Evolutionary conservation across 2,888 invertebrate species (phyloP), one percentile per base, ranked within the genome.

Genomic region (Synergus japonicus): DNA sequence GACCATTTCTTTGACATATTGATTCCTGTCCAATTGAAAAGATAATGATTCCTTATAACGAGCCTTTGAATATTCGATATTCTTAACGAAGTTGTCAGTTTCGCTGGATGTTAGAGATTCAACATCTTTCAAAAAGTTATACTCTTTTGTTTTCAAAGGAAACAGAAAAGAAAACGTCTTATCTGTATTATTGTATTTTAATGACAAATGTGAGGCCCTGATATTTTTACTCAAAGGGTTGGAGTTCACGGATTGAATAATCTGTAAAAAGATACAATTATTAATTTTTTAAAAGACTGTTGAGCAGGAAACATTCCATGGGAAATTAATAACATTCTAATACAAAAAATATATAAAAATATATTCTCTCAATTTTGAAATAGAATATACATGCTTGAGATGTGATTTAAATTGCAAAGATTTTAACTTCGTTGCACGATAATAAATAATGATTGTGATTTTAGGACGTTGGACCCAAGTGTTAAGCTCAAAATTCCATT

Each of bases 1-100:
- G 12, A 94, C 83, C 12, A 93, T 89, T 83, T 92, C 92, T 86
- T 93, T 93, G 4, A 93, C 85, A 81, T 93, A 93, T 18, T 90
- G 87, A 37, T 92, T 89, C 86, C 91, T 92, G 49, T 92, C 88
- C 37, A 93, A 88, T 84, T 91, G 86, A 82, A 94, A 93, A 78
- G 88, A 79, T 18, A 87, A 10, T 10, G 0, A 54, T 37, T 78
- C 76, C 46, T 84, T 18, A 8, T 84, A 66, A 64, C 85, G 67
- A 43, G 83, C 12, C 29, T 85, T 73, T 12, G 58, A 22, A n/a
- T 66, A 49, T 54, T 83, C 41, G 9, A 86, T 78, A 22, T 78
- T 79, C 76, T 84, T 81, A 12, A 86, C 77, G 44, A 87, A 79
- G n/a, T 79, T 69, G 7, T 86, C 81, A 13, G 82, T 60, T 60